Evolutionary conservation across 1,140 invertebrate genomes (phyloP).

Genomic region (Calliphora vicina): DNA sequence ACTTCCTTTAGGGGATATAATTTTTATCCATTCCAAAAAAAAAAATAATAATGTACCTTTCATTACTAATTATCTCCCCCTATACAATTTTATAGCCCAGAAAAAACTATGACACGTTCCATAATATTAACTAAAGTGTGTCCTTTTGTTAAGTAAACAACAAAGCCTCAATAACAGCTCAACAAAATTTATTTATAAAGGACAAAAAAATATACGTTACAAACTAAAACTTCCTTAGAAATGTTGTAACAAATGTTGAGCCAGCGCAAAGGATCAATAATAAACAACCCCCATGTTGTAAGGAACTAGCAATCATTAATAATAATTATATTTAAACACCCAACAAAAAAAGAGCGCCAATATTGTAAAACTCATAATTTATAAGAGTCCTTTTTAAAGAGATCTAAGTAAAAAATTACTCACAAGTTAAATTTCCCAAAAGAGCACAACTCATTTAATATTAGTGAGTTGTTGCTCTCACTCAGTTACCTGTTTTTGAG

Average conservation of each 20-base stretch:
- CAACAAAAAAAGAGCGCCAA: background rate
- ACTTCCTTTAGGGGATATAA: background rate
- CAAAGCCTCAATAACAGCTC: conserved; percentile 19
- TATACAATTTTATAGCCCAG: background rate
- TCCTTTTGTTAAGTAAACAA: background rate
- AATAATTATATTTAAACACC: background rate
- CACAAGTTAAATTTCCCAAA: background rate
- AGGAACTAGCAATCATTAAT: background rate
- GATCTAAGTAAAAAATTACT: background rate
- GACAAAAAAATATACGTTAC: conserved; percentile 24
- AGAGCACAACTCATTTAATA: background rate
- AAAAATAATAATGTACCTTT: conserved; percentile 4
- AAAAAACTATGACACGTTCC: conserved; percentile 32
- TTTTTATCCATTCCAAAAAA: background rate
- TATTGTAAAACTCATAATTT: background rate
- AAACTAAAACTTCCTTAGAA: background rate
- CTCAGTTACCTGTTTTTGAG: background rate
- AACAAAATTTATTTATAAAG: background rate
- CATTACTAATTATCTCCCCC: background rate
- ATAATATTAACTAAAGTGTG: conserved; percentile 20
- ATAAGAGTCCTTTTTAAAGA: background rate
- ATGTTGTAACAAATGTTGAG: background rate
- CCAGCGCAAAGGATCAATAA: background rate
- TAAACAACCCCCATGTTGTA: background rate
- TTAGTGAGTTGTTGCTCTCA: background rate